These are phyloP conservation scores for Labrus mixtus DNA, from an alignment of 2,113 vertebrate genomes.

Conservation along the genomic window DNA sequence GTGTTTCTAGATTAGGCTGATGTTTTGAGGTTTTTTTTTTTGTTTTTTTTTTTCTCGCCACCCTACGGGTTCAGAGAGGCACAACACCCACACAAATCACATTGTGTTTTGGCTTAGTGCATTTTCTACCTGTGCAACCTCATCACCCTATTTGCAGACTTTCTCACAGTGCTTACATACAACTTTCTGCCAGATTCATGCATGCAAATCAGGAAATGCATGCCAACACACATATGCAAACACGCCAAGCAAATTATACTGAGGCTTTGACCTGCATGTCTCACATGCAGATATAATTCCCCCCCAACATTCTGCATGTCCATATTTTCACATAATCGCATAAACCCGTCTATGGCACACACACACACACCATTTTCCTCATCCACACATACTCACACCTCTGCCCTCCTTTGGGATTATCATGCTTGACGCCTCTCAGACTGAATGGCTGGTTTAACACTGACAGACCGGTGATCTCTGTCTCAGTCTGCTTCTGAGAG, in stretches of 20 bases:
- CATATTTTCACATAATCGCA: constrained; percentile 44
- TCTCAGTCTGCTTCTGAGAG: constrained; percentile 64
- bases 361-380: neutral
- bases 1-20: constrained; percentile 60
- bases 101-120: constrained; percentile 1
- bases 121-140: constrained; percentile 28
- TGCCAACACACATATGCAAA: neutral
- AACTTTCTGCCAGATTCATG: constrained; percentile 21
- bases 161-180: constrained; percentile 13
- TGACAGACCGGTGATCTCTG: constrained; percentile 72
- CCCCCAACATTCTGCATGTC: constrained; percentile 10
- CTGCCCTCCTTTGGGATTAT: constrained; percentile 66
- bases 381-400: constrained; percentile 13
- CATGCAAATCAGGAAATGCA: constrained; percentile 10
- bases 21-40: constrained; percentile 8
- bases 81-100: constrained; percentile 25
- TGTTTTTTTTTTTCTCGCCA: constrained; percentile 3
- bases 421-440: constrained; percentile 71
- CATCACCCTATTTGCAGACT: constrained; percentile 27
- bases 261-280: constrained; percentile 36
- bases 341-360: constrained; percentile 37
- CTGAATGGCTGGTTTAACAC: constrained; percentile 74
- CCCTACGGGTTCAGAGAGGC: neutral
- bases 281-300: constrained; percentile 14
- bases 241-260: constrained; percentile 27